Evolutionary conservation across 1,140 invertebrate genomes (phyloP).

Genomic region (Scaptomyza montana): DNA sequence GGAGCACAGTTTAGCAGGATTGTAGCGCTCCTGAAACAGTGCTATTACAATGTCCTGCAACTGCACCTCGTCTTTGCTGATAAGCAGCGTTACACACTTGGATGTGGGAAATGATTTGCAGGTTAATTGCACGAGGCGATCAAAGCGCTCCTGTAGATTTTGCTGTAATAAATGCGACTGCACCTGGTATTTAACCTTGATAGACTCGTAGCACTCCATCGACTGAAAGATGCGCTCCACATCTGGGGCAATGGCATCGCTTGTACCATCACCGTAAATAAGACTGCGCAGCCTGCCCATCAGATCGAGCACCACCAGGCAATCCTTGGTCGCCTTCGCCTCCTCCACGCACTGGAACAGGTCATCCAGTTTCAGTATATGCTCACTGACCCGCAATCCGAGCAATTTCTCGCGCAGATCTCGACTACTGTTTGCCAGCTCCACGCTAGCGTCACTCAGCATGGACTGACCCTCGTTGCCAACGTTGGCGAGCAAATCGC

Average conservation of each 20-base stretch:
- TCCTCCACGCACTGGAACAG: conserved; percentile 77
- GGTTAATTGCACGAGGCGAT: conserved; percentile 68
- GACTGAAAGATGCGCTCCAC: conserved; percentile 67
- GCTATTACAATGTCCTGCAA: conserved; percentile 75
- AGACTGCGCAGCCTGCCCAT: conserved; percentile 62
- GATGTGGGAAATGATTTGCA: conserved; percentile 77
- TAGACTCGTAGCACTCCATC: conserved; percentile 72
- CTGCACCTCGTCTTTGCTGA: conserved; percentile 69
- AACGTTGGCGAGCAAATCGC: conserved; percentile 57
- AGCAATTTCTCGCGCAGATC: conserved; percentile 66
- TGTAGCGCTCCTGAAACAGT: conserved; percentile 77
- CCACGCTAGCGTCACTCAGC: conserved; percentile 54
- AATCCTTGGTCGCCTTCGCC: conserved; percentile 70
- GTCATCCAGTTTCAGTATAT: conserved; percentile 73
- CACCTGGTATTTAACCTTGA: conserved; percentile 74
- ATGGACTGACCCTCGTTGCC: conserved; percentile 53
- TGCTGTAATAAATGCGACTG: conserved; percentile 74
- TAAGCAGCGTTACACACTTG: conserved; percentile 69
- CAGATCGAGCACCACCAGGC: conserved; percentile 59
- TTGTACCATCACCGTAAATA: conserved; percentile 51
- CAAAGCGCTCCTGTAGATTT: conserved; percentile 73
- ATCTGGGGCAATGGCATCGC: conserved; percentile 36
- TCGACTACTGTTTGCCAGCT: conserved; percentile 50
- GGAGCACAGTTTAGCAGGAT: conserved; percentile 60
- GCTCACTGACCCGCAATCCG: conserved; percentile 64